These are phyloP conservation scores for Megaleporinus macrocephalus DNA, from an alignment of 2,113 vertebrate genomes.

Conservation along the genomic window DNA sequence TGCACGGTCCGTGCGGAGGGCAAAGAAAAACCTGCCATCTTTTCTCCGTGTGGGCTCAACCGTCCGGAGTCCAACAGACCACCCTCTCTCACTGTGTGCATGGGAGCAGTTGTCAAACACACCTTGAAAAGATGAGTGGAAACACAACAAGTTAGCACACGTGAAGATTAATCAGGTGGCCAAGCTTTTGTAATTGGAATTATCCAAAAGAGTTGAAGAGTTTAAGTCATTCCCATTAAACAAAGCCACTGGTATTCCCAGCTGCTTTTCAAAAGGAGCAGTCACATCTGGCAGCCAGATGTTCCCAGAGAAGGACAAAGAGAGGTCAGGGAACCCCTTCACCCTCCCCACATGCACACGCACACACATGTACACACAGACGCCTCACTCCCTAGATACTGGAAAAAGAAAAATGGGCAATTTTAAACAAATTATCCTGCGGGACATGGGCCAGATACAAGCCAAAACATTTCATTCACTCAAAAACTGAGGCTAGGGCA, in stretches of 20 bases:
- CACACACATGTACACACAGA: constrained; percentile 12
- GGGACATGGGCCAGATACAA: constrained; percentile 52
- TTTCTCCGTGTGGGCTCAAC: constrained; percentile 75
- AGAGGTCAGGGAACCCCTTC: constrained; percentile 82
- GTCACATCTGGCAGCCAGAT: constrained; percentile 78
- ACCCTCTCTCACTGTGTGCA: constrained; percentile 87
- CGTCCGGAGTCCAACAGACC: constrained; percentile 89
- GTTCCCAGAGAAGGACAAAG: constrained; percentile 68
- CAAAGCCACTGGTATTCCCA: constrained; percentile 71
- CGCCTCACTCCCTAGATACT: constrained; percentile 1
- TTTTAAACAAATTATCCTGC: constrained; percentile 54
- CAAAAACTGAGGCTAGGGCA: neutral
- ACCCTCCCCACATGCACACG: constrained; percentile 60
- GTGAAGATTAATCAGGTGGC: neutral
- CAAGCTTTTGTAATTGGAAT: constrained; percentile 40
- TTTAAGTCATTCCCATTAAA: constrained; percentile 69
- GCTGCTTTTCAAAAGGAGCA: constrained; percentile 70
- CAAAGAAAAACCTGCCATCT: constrained; percentile 92
- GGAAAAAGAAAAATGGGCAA: constrained; percentile 44
- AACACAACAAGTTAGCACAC: constrained; percentile 16
- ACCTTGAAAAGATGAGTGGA: constrained; percentile 71
- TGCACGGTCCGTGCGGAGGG: constrained; percentile 89
- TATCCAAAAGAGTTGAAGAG: constrained; percentile 54
- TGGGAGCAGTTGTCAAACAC: constrained; percentile 96
- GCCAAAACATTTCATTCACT: constrained; percentile 50